A percentile compares a stretch with the other conserved stretches of the same genome.
Evolutionary conservation across 2,113 vertebrate species (phyloP).

Genomic region (Myocastor coypus): DNA sequence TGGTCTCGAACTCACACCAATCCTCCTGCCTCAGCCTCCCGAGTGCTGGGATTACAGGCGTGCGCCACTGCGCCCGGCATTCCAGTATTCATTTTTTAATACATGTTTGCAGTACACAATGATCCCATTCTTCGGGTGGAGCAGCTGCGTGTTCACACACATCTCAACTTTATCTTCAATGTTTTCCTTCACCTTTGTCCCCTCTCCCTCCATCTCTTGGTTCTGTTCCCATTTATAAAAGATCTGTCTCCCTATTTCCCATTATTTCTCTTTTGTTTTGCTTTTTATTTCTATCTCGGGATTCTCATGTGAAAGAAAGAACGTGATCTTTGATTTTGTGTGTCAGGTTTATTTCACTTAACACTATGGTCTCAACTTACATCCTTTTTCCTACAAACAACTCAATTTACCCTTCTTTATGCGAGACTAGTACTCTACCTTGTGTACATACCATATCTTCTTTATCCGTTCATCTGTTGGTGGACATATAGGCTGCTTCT

Average conservation of each 20-base stretch:
- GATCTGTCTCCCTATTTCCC: neutral
- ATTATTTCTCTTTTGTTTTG: neutral
- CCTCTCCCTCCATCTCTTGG: neutral
- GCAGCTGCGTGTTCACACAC: neutral
- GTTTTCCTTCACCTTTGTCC: neutral
- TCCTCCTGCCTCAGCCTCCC: too few species aligned
- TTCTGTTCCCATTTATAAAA: neutral
- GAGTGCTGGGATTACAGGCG: too few species aligned
- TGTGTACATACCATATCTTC: neutral
- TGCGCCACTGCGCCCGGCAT: too few species aligned
- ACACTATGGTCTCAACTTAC: neutral
- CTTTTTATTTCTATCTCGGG: neutral
- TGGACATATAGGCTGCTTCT: neutral
- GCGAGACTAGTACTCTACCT: neutral
- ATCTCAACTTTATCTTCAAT: neutral
- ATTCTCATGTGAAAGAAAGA: neutral
- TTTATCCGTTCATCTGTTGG: neutral
- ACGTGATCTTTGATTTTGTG: neutral
- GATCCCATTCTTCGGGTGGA: neutral
- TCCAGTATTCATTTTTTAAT: neutral
- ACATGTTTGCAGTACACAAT: neutral
- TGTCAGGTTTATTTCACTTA: neutral
- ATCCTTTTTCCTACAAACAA: neutral
- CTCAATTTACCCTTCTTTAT: neutral
- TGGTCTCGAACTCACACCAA: too few species aligned